Conservation (phyloP, 2,888 invertebrate genomes). For the Cheilosia soror region DNA sequence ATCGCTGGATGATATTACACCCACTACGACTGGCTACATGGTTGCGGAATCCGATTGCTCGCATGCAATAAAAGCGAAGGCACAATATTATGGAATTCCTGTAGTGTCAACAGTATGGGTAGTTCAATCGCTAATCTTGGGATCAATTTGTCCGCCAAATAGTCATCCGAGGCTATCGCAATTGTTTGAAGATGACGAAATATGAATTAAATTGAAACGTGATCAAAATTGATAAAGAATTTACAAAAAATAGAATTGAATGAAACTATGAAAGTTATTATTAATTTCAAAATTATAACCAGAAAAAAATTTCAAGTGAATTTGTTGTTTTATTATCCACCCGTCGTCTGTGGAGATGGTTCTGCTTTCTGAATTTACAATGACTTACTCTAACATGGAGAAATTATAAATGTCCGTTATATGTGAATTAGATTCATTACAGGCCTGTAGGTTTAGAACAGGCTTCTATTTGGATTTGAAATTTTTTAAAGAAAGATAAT, state of each 20-base stretch:
- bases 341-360: too few species aligned
- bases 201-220: slow-evolving; percentile 39
- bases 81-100: slow-evolving; percentile 86
- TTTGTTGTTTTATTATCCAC: too few species aligned
- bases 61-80: slow-evolving; percentile 84
- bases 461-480: too few species aligned
- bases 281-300: too few species aligned
- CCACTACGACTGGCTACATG: slow-evolving; percentile 84
- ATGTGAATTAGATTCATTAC: too few species aligned
- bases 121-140: slow-evolving; percentile 88
- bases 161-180: slow-evolving; percentile 84
- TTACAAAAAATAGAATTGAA: not conserved
- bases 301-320: too few species aligned
- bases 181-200: slow-evolving; percentile 75
- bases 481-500: too few species aligned
- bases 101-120: slow-evolving; percentile 89
- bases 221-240: slow-evolving; percentile 9
- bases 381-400: too few species aligned
- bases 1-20: slow-evolving; percentile 84
- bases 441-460: too few species aligned
- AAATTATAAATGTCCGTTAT: too few species aligned
- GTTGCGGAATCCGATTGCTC: slow-evolving; percentile 88
- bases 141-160: slow-evolving; percentile 84
- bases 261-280: not conserved
- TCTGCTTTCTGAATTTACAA: too few species aligned